Evolutionary conservation across 2,888 invertebrate species (phyloP).

Genomic region (Agrilus biguttatus): DNA sequence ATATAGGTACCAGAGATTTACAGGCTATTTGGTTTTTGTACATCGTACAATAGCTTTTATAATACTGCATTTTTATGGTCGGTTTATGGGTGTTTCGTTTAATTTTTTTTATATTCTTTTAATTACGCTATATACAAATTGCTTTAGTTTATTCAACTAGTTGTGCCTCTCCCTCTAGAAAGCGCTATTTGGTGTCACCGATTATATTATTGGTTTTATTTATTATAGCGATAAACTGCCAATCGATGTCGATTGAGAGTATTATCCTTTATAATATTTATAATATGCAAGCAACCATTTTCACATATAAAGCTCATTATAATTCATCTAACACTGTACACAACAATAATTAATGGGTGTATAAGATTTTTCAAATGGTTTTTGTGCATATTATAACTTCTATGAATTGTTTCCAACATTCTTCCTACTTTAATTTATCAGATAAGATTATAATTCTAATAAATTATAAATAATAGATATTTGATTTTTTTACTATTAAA

Average conservation of each 20-base stretch:
- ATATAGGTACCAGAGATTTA: too few species aligned
- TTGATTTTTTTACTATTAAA: too few species aligned
- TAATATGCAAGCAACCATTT: constrained; percentile 32
- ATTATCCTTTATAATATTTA: constrained; percentile 18
- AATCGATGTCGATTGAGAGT: not conserved
- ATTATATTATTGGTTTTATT: constrained; percentile 17
- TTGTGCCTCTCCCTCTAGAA: constrained; percentile 30
- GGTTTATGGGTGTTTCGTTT: constrained; percentile 5
- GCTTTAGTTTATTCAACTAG: constrained; percentile 1
- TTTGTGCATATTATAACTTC: constrained; percentile 25
- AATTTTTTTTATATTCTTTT: not conserved
- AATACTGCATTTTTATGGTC: constrained; percentile 25
- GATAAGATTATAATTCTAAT: not conserved
- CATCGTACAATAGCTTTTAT: constrained; percentile 4
- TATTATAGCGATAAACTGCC: not conserved
- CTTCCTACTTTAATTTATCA: constrained; percentile 8
- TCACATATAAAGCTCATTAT: constrained; percentile 17
- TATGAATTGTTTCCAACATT: constrained; percentile 13
- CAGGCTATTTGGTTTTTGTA: too few species aligned
- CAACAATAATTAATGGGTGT: constrained; percentile 22
- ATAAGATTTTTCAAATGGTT: constrained; percentile 26
- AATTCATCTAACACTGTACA: constrained; percentile 27
- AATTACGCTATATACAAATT: constrained; percentile 5
- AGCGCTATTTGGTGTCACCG: constrained; percentile 27
- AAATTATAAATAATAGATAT: too few species aligned